phyloP scores from a whole-genome alignment of 23 tunicate species.

The Phallusia fumigata region DNA sequence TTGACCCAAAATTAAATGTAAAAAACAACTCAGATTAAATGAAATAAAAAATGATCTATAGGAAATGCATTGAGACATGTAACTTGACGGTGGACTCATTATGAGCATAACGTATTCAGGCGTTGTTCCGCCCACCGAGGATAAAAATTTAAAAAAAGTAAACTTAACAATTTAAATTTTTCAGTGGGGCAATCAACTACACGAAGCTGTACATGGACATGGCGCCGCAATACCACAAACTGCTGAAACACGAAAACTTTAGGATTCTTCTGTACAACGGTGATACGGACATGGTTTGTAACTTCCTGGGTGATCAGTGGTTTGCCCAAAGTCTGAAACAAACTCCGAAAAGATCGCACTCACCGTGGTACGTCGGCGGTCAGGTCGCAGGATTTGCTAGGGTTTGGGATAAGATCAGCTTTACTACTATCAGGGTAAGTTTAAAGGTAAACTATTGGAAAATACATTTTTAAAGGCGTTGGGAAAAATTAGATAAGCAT shows the following conservation, averaged over 20 bases:
- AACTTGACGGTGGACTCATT: too few relatives aligned
- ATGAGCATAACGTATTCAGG: too few relatives aligned
- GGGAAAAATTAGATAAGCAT: too few relatives aligned
- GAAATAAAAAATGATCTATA: too few relatives aligned
- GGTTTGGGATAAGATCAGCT: constrained; percentile 38
- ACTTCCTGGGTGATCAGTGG: constrained; percentile 84
- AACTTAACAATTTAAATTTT: too few relatives aligned
- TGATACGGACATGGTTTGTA: constrained; percentile 90
- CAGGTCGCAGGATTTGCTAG: constrained; percentile 83
- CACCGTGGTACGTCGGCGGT: constrained; percentile 76
- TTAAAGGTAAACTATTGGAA: too few relatives aligned
- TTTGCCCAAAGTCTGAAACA: constrained; percentile 52
- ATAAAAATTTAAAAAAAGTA: too few relatives aligned
- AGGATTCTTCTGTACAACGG: constrained; percentile 71
- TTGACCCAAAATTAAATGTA: too few relatives aligned
- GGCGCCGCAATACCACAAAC: constrained; percentile 36
- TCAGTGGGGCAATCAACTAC: constrained; percentile 7
- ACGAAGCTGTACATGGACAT: constrained; percentile 31
- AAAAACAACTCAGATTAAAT: too few relatives aligned
- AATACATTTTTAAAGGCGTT: too few relatives aligned
- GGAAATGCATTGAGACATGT: too few relatives aligned
- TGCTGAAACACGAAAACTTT: constrained; percentile 27
- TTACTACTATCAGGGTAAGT: constrained; percentile 84
- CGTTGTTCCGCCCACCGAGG: background rate
- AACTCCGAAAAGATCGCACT: constrained; percentile 15